These are phyloP conservation scores for Cygnus atratus DNA, from an alignment of 2,113 vertebrate species.

Conservation along the genomic window DNA sequence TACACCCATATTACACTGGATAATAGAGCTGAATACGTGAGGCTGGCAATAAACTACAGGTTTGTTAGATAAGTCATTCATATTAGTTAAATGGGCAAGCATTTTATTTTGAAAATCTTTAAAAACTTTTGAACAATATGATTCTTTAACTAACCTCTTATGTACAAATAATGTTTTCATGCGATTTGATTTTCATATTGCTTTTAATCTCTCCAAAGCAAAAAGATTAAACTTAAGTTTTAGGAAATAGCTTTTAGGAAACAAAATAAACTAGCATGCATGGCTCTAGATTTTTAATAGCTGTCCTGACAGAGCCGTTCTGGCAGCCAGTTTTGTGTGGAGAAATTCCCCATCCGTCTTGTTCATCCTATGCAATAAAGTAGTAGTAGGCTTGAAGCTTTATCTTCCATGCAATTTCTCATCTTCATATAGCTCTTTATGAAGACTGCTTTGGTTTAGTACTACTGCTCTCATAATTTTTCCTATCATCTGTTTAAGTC, in stretches of 20 bases:
- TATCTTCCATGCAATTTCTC: background rate
- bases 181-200: background rate
- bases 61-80: slow-evolving; percentile 47
- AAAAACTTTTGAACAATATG: background rate
- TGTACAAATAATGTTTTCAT: background rate
- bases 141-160: background rate
- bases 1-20: slow-evolving; percentile 94
- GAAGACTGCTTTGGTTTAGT: background rate
- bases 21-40: slow-evolving; percentile 93
- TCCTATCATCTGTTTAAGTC: background rate
- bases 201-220: background rate
- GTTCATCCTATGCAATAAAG: background rate
- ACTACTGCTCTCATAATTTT: background rate
- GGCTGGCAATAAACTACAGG: slow-evolving; percentile 97
- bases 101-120: background rate
- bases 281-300: background rate
- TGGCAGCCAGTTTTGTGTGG: background rate
- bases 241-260: background rate
- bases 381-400: background rate
- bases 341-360: background rate
- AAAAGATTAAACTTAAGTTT: background rate
- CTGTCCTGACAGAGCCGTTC: background rate
- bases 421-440: background rate
- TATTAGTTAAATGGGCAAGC: background rate
- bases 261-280: background rate